Percentiles rank a stretch among this genome's conserved stretches.
phyloP scores from a whole-genome alignment of 2,113 vertebrate species.

The Leucoraja erinaceus region DNA sequence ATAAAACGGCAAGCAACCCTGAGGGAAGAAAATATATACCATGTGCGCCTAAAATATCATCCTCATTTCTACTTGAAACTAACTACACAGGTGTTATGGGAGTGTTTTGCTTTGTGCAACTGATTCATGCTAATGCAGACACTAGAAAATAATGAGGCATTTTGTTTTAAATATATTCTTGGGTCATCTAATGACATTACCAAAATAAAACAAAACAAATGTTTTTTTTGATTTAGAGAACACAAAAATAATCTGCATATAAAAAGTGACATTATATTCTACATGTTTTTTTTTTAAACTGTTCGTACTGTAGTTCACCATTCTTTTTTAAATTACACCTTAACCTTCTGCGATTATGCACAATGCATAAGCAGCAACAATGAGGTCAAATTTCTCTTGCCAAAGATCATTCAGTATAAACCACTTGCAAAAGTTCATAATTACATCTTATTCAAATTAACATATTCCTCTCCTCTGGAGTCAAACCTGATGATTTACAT shows the following conservation, averaged over 20 bases:
- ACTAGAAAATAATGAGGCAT: conserved; percentile 38
- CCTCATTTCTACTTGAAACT: conserved; percentile 37
- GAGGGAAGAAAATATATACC: conserved; percentile 37
- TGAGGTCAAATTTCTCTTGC: conserved; percentile 75
- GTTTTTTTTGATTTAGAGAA: conserved; percentile 39
- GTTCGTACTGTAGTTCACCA: conserved; percentile 48
- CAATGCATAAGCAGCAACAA: conserved; percentile 78
- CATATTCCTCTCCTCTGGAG: conserved; percentile 2
- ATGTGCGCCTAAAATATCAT: conserved; percentile 36
- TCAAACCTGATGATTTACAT: conserved; percentile 49
- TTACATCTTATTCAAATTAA: conserved; percentile 28
- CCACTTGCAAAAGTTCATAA: conserved; percentile 69
- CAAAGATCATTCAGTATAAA: conserved; percentile 80
- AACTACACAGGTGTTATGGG: conserved; percentile 37
- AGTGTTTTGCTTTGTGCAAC: conserved; percentile 39
- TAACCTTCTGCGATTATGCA: conserved; percentile 69
- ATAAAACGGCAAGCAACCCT: conserved; percentile 30
- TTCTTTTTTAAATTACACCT: conserved; percentile 57
- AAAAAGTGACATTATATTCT: conserved; percentile 39
- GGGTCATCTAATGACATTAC: conserved; percentile 39
- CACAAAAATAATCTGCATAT: conserved; percentile 39
- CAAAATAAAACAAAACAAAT: conserved; percentile 39
- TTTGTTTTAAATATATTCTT: conserved; percentile 39
- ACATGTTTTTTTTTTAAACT: conserved; percentile 49
- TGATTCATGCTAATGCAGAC: conserved; percentile 36